Evolutionary conservation across 2,113 vertebrate genomes (phyloP).

Genomic region (Sminthopsis crassicaudata): DNA sequence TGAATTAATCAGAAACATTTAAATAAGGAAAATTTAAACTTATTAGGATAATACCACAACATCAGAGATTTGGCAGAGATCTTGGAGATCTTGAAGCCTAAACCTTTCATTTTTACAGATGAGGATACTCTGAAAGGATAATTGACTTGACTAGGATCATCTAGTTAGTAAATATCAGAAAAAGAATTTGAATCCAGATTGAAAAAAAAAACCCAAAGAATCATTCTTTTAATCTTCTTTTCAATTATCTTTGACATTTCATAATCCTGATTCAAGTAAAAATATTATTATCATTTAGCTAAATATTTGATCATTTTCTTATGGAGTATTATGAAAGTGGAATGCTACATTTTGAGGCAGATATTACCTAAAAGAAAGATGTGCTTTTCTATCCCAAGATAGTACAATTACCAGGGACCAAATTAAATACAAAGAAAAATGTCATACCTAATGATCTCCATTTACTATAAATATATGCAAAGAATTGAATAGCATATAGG

Average conservation of each 20-base stretch:
- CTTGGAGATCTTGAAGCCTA: neutral
- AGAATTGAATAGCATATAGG: conserved; percentile 20
- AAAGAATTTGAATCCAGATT: neutral
- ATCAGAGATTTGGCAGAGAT: neutral
- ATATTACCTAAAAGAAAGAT: conserved; percentile 55
- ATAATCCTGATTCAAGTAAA: conserved; percentile 43
- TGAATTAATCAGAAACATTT: neutral
- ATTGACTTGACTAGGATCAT: neutral
- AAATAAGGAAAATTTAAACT: conserved; percentile 30
- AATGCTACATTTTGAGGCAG: conserved; percentile 43
- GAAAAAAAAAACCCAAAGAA: conserved; percentile 14
- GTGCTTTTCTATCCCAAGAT: conserved; percentile 32
- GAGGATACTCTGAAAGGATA: neutral
- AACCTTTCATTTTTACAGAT: neutral
- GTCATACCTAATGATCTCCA: conserved; percentile 40
- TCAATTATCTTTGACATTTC: conserved; percentile 36
- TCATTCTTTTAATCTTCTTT: conserved; percentile 25
- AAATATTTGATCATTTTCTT: conserved; percentile 20
- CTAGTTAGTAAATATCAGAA: neutral
- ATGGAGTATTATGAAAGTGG: conserved; percentile 49
- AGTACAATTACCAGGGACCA: conserved; percentile 34
- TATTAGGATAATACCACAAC: neutral
- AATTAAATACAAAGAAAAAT: conserved; percentile 57
- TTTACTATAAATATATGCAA: conserved; percentile 53
- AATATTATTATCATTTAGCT: conserved; percentile 35